A percentile compares a stretch with the other conserved stretches of the same genome.
Evolutionary conservation across 2,113 vertebrate species (phyloP).

Genomic region (Bolborhynchus lineola): DNA sequence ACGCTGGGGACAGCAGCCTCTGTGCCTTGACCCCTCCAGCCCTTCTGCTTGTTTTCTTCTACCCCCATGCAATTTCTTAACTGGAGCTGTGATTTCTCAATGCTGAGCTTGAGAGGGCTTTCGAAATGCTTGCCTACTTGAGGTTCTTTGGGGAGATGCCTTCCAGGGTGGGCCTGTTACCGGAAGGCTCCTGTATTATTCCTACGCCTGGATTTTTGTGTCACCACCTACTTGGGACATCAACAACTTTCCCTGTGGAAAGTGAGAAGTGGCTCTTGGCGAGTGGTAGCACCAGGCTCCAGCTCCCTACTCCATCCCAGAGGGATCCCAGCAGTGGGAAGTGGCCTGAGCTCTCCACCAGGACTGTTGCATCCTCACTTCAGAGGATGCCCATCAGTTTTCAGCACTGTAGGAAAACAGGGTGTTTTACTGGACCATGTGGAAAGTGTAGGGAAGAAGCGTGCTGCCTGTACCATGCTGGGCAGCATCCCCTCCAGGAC

Average conservation of each 20-base stretch:
- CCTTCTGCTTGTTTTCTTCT: neutral
- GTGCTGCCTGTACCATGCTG: neutral
- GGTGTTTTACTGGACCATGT: neutral
- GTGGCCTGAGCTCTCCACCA: neutral
- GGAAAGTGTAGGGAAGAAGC: neutral
- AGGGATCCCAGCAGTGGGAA: neutral
- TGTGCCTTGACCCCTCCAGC: neutral
- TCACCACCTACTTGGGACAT: neutral
- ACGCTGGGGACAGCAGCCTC: fast-evolving
- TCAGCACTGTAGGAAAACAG: neutral
- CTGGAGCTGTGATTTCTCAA: neutral
- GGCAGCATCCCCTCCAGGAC: neutral
- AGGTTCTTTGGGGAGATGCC: neutral
- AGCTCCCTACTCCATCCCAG: neutral
- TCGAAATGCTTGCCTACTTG: fast-evolving
- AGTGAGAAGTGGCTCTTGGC: too few relatives aligned
- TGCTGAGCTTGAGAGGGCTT: neutral
- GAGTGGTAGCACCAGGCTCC: neutral
- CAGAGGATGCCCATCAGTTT: neutral
- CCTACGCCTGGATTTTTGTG: neutral
- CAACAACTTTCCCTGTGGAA: neutral
- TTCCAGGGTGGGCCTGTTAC: neutral
- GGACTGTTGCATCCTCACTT: neutral
- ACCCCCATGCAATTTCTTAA: neutral
- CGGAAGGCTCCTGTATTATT: neutral